Evolutionary conservation across 2,113 vertebrate genomes (phyloP).

Genomic region (Salvator merianae): DNA sequence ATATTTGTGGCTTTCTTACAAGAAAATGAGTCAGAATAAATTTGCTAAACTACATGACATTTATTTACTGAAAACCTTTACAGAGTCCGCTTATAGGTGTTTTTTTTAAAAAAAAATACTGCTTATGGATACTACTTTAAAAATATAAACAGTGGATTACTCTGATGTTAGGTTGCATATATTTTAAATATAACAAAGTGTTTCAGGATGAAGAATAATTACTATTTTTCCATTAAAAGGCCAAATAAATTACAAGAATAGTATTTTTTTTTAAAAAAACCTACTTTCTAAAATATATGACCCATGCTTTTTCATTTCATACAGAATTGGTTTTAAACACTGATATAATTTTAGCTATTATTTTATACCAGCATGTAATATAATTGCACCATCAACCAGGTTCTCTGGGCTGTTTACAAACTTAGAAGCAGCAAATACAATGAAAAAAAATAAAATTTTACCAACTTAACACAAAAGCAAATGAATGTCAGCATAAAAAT

Average conservation of each 20-base stretch:
- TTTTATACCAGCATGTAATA: not conserved
- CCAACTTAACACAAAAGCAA: not conserved
- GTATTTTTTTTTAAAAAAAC: not conserved
- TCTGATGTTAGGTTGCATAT: not conserved
- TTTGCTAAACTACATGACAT: constrained; percentile 37
- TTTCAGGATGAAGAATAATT: not conserved
- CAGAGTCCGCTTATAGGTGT: not conserved
- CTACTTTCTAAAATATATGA: not conserved
- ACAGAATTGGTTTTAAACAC: not conserved
- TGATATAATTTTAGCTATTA: not conserved
- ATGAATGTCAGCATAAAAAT: not conserved
- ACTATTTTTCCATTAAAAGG: not conserved
- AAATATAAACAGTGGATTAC: not conserved
- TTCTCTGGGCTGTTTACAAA: not conserved
- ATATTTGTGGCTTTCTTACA: constrained; percentile 12
- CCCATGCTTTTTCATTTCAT: not conserved
- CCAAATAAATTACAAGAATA: not conserved
- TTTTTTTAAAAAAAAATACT: constrained; percentile 1
- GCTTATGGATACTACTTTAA: not conserved
- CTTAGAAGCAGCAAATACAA: not conserved
- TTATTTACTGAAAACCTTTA: constrained; percentile 23
- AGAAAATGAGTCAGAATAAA: constrained; percentile 43
- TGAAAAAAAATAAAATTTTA: not conserved
- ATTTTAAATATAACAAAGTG: not conserved
- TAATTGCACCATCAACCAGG: not conserved